Evolutionary conservation across 2,113 vertebrate species (phyloP).

Genomic region (Dasypus novemcinctus): DNA sequence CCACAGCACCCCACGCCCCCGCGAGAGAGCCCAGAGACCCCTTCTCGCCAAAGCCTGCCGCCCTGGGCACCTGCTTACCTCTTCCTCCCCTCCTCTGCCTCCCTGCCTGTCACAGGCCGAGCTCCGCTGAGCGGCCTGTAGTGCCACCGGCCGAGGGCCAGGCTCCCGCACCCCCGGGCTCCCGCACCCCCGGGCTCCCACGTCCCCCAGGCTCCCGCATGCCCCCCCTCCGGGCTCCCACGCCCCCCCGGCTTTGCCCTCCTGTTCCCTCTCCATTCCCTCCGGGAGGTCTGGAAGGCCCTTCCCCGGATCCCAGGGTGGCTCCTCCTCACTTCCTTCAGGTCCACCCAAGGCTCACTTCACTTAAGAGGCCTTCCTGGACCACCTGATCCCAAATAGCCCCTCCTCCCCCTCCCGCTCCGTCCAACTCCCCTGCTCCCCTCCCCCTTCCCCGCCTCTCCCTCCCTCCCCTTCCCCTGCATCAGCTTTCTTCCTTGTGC

Average conservation of each 20-base stretch:
- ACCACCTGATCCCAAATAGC: background rate
- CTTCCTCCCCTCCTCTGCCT: background rate
- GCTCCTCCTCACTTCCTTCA: background rate
- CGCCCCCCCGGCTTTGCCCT: background rate
- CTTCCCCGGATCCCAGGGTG: fast-evolving
- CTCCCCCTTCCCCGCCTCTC: no score
- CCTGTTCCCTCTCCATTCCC: background rate
- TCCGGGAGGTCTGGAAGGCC: background rate
- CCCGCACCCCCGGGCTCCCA: no score
- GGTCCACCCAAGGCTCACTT: background rate
- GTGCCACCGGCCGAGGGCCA: fast-evolving
- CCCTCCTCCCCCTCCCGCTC: background rate
- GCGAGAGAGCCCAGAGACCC: background rate
- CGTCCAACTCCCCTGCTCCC: background rate
- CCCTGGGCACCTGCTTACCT: fast-evolving
- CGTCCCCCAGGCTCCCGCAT: background rate
- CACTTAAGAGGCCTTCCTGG: background rate
- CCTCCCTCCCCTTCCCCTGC: background rate
- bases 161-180: fast-evolving
- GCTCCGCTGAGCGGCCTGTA: background rate
- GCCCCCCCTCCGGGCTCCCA: background rate
- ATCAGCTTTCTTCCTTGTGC: background rate
- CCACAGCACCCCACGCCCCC: background rate
- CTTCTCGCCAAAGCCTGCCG: background rate
- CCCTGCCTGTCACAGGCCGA: fast-evolving